Evolutionary conservation across 2,797 vertebrate genomes (phyloP).

Genomic region (Pangasius mekongensis): DNA sequence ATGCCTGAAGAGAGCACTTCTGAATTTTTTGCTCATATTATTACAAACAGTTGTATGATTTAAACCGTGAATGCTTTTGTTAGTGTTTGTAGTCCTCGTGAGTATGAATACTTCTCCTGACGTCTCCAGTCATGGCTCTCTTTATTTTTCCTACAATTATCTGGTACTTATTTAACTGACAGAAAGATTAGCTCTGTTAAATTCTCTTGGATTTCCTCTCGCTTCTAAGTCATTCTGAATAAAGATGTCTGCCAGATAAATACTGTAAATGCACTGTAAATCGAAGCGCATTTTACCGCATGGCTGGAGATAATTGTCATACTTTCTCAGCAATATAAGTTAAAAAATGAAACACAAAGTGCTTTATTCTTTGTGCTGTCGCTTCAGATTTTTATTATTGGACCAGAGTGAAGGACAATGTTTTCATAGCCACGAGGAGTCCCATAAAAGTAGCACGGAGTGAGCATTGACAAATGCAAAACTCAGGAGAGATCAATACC

Average conservation of each 20-base stretch:
- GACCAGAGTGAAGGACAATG: constrained; percentile 1
- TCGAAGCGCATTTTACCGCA: background rate
- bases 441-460: constrained; percentile 46
- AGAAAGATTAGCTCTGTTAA: background rate
- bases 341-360: background rate
- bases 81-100: background rate
- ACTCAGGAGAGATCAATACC: constrained; percentile 63
- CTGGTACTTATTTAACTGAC: background rate
- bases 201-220: background rate
- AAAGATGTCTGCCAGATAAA: background rate
- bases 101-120: background rate
- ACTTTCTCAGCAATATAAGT: background rate
- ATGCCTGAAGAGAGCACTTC: too few species aligned
- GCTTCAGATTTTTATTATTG: background rate
- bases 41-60: background rate
- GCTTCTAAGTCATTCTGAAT: background rate
- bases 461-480: constrained; percentile 69
- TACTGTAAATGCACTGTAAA: background rate
- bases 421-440: constrained; percentile 37
- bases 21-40: background rate
- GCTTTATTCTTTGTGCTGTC: background rate
- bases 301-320: background rate
- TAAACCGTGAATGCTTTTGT: background rate
- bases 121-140: background rate
- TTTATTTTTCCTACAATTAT: background rate